Conservation (phyloP, 2,797 vertebrate genomes). For the Hyperoplus immaculatus region DNA sequence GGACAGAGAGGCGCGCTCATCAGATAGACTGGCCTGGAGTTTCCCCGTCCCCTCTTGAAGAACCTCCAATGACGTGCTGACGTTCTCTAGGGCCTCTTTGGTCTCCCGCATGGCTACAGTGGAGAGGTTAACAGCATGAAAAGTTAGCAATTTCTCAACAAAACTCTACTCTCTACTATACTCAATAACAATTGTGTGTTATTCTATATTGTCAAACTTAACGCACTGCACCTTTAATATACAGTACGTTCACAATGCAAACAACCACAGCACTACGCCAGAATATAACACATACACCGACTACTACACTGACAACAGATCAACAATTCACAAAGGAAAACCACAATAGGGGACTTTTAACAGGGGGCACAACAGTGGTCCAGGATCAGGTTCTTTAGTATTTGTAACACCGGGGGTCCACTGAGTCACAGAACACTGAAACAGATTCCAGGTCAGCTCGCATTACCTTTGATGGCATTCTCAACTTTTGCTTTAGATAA, state of each 20-base stretch:
- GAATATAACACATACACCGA: conserved; percentile 2
- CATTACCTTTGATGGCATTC: conserved; percentile 91
- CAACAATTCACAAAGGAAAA: conserved; percentile 39
- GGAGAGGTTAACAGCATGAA: background rate
- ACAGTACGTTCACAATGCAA: conserved; percentile 1
- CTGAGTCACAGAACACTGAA: conserved; percentile 47
- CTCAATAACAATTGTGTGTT: background rate
- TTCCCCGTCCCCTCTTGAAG: conserved; percentile 86
- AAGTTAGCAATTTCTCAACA: background rate
- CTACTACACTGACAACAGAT: conserved; percentile 23
- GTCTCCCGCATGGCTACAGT: conserved; percentile 90
- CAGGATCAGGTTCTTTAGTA: conserved; percentile 12
- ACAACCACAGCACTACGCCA: conserved; percentile 7
- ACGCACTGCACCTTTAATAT: background rate
- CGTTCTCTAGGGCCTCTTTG: conserved; percentile 88
- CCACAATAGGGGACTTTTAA: conserved; percentile 16
- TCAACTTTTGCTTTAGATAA: conserved; percentile 90
- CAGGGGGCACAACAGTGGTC: conserved; percentile 49
- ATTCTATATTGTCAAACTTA: background rate
- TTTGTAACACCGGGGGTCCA: conserved; percentile 34
- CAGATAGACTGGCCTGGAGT: conserved; percentile 84
- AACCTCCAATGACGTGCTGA: conserved; percentile 87
- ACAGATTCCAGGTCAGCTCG: conserved; percentile 52
- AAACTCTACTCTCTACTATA: background rate
- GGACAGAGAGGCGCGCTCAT: conserved; percentile 84